phyloP scores from a whole-genome alignment of 2,797 vertebrate species.

The Acanthiza pusilla region DNA sequence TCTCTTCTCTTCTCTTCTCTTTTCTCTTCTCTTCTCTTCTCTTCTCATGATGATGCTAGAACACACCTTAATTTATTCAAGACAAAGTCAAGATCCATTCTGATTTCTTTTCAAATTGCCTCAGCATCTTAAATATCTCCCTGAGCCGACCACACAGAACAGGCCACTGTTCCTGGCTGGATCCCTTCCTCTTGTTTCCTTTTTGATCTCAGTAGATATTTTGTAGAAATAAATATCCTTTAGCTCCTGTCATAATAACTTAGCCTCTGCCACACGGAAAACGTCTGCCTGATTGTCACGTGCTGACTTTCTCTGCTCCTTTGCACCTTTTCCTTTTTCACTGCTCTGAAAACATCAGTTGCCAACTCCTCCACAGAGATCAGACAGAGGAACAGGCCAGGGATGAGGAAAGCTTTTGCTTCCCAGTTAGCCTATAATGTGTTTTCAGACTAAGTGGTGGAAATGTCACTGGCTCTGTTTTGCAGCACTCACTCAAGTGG shows the following conservation, averaged over 20 bases:
- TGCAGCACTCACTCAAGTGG: constrained; percentile 25
- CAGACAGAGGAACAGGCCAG: background rate
- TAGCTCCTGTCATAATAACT: background rate
- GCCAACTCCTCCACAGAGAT: constrained; percentile 6
- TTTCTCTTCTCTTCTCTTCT: background rate
- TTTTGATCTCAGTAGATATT: background rate
- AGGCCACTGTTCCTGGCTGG: background rate
- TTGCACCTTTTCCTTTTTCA: background rate
- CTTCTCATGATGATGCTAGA: background rate
- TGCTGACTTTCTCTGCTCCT: background rate
- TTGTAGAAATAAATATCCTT: constrained; percentile 2
- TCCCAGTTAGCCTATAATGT: background rate
- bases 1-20: too few relatives aligned
- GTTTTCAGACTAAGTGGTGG: constrained; percentile 39
- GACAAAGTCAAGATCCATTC: background rate
- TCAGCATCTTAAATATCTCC: background rate
- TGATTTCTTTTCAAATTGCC: background rate
- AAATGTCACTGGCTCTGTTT: constrained; percentile 56
- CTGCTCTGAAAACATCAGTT: constrained; percentile 16
- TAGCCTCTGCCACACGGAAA: background rate
- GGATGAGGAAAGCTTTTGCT: constrained; percentile 11
- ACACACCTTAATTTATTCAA: background rate
- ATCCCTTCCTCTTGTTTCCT: background rate
- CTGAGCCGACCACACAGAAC: background rate
- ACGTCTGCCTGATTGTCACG: background rate